These are phyloP conservation scores for Pediacus dermestoides DNA, from an alignment of 2,888 invertebrate genomes.

Conservation along the genomic window DNA sequence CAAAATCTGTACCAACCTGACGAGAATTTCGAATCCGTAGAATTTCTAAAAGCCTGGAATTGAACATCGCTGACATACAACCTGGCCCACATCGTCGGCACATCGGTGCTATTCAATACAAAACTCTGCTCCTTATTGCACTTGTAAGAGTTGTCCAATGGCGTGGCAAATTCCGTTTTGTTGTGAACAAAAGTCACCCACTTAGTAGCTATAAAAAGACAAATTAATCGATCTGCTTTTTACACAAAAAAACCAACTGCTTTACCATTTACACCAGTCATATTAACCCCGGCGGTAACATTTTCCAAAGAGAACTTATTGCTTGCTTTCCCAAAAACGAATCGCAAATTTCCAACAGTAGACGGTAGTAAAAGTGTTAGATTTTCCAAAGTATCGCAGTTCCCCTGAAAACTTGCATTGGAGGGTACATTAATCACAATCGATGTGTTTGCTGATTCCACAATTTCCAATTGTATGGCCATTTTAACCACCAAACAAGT, in stretches of 20 bases:
- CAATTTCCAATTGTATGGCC: slow-evolving; percentile 63
- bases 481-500: slow-evolving; percentile 66
- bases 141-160: slow-evolving; percentile 67
- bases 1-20: slow-evolving; percentile 58
- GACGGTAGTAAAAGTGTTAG: too few relatives aligned
- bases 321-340: too few relatives aligned
- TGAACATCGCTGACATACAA: slow-evolving; percentile 63
- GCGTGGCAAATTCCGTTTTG: slow-evolving; percentile 56
- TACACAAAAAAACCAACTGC: too few relatives aligned
- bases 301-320: too few relatives aligned
- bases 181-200: slow-evolving; percentile 43
- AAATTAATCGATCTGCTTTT: too few relatives aligned
- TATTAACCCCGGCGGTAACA: too few relatives aligned
- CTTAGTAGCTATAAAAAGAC: not conserved
- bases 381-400: too few relatives aligned
- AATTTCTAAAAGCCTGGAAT: slow-evolving; percentile 67
- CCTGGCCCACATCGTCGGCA: slow-evolving; percentile 44
- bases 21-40: slow-evolving; percentile 57
- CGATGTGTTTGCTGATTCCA: slow-evolving; percentile 41
- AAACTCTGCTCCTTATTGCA: slow-evolving; percentile 61
- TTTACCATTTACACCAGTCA: too few relatives aligned
- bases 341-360: too few relatives aligned
- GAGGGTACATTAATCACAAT: slow-evolving; percentile 49
- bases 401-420: slow-evolving; percentile 30
- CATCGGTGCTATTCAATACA: slow-evolving; percentile 50